Evolutionary conservation across 2,113 vertebrate species (phyloP).

Genomic region (Halichoeres trimaculatus): DNA sequence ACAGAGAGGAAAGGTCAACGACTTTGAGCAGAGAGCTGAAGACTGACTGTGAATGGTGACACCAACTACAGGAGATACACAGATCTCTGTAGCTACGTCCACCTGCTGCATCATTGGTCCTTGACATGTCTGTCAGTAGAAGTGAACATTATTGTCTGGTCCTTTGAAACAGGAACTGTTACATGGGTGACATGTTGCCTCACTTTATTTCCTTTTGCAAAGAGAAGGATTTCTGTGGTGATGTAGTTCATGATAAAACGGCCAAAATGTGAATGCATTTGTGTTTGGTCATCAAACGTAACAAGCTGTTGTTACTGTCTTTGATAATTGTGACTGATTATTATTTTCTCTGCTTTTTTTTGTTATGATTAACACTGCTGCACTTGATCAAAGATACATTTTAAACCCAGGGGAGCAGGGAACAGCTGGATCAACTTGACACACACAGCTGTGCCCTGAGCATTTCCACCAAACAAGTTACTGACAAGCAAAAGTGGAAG

Average conservation of each 20-base stretch:
- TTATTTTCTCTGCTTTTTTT: conserved; percentile 6
- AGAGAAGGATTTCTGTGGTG: not conserved
- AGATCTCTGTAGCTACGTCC: not conserved
- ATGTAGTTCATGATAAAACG: conserved; percentile 18
- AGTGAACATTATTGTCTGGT: conserved; percentile 49
- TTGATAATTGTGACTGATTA: conserved; percentile 4
- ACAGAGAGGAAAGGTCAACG: conserved; percentile 20
- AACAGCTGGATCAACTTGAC: conserved; percentile 5
- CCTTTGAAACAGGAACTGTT: conserved; percentile 39
- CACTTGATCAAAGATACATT: conserved; percentile 33
- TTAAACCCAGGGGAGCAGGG: conserved; percentile 14
- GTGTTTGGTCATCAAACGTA: not conserved
- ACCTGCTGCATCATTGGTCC: conserved; percentile 17
- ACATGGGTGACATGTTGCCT: conserved; percentile 33
- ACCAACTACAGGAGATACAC: not conserved
- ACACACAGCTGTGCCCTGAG: conserved; percentile 8
- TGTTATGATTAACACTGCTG: conserved; percentile 3
- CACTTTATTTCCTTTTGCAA: conserved; percentile 22
- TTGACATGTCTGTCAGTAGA: conserved; percentile 23
- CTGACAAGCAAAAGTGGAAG: conserved; percentile 21
- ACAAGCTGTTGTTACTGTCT: conserved; percentile 24
- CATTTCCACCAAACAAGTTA: conserved; percentile 46
- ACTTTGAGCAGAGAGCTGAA: conserved; percentile 11
- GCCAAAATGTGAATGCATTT: conserved; percentile 15
- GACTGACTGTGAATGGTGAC: conserved; percentile 3